Conservation (phyloP, 2,888 invertebrate species). For the Archaeoteleia sp. region DNA sequence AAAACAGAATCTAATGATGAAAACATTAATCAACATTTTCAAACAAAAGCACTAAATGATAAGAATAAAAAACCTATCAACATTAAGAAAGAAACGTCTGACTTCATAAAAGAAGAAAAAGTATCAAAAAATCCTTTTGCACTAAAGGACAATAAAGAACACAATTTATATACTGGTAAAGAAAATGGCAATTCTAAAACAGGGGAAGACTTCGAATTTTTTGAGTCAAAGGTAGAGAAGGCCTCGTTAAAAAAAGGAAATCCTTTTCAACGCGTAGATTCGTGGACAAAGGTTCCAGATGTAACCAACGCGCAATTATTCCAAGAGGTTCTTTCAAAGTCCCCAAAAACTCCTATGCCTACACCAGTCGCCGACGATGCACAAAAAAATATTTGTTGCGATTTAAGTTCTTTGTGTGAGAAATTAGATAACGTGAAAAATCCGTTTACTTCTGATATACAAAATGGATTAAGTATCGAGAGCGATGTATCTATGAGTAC, state of each 20-base stretch:
- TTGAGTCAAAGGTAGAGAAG: too few species aligned
- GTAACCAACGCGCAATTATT: neutral
- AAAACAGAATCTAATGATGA: neutral
- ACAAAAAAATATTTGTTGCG: slow-evolving; percentile 10
- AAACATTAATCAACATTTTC: too few species aligned
- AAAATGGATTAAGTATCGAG: slow-evolving; percentile 8
- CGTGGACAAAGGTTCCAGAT: slow-evolving; percentile 8
- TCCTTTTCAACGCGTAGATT: slow-evolving; percentile 18
- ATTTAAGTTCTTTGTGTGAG: slow-evolving; percentile 20
- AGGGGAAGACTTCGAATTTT: too few species aligned
- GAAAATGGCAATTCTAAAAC: too few species aligned
- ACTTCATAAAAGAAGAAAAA: too few species aligned
- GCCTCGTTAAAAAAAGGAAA: too few species aligned
- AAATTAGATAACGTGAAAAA: slow-evolving; percentile 35
- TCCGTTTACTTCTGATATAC: slow-evolving; percentile 21
- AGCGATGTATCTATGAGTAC: slow-evolving; percentile 6
- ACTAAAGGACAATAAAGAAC: too few species aligned
- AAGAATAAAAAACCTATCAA: too few species aligned
- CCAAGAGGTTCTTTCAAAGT: slow-evolving; percentile 1
- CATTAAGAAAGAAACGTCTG: too few species aligned
- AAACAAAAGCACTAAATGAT: too few species aligned
- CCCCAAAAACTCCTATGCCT: slow-evolving; percentile 29
- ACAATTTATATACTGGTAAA: too few species aligned
- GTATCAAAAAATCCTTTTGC: too few species aligned
- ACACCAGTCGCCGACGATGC: slow-evolving; percentile 31